Base-by-base conservation (phyloP, 1,140 invertebrate genomes). In the Zophobas morio region DNA sequence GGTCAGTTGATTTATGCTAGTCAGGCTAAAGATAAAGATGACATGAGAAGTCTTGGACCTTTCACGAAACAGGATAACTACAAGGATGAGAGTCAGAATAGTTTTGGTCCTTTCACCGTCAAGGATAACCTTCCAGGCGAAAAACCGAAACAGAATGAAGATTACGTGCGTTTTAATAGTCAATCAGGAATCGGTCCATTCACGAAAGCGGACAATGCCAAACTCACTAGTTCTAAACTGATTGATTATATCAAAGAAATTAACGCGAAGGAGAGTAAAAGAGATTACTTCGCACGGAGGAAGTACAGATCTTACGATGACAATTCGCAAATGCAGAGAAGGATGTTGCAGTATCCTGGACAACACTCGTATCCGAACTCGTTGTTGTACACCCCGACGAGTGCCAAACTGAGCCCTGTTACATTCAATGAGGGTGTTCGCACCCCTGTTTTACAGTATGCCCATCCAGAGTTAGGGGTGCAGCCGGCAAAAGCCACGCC, bases 401-500 rank as follows among this genome's bases (percentile, higher is more conserved):
- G 73, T 33, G 85, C 89, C 0, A 88, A 89, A 81, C 84, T 88
- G 42, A 86, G 85, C 63, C 87, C 88, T 0, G 85, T 89, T 0
- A 88, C 87, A 0, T 89, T 93, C 73, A 93, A 93, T 80, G 90
- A 93, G 80, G 92, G 91, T 49, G 91, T 91, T 0, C 87, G 93
- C 57, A 91, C 92, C 32, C 93, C 93, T 0, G 92, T 94, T 1
- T 86, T 94, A 0, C 93, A 94, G 79, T 94, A 94, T 79, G 93
- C 93, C 2, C 93, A 94, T 84, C 93, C 93, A 0, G 93, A 94
- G 80, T 84, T 94, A 0, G 93, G 93, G 2, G 91, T 93, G 0
- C 93, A 94, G 80, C 92, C 92, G 0, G 93, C 92, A 0, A 93
- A 92, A 84, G 88, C 87, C 1, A 88, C 87, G 0, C 77, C 85